Percentiles rank a stretch among this genome's conserved stretches.
Evolutionary conservation across 2,888 invertebrate genomes (phyloP).

Genomic region (Chrysolina oricalcia): DNA sequence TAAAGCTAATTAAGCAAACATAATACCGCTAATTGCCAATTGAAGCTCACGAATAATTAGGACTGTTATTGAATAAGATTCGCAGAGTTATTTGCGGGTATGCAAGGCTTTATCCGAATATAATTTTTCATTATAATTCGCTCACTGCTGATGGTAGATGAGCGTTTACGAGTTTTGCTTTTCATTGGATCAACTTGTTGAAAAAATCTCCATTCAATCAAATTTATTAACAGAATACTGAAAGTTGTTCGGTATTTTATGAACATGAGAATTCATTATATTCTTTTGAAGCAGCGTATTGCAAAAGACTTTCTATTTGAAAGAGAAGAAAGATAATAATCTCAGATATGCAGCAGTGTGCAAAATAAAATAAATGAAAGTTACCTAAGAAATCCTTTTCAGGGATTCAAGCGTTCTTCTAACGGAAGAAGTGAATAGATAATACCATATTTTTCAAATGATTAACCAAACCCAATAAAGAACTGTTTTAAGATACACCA

Average conservation of each 20-base stretch:
- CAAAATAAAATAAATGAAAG: no score
- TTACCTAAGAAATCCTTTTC: no score
- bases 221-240: background rate
- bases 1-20: conserved; percentile 55
- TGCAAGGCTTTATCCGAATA: background rate
- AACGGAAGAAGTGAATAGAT: no score
- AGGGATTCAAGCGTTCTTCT: no score
- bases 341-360: no score
- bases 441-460: no score
- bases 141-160: background rate
- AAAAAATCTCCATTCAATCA: background rate
- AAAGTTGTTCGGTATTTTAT: background rate
- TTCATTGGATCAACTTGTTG: background rate
- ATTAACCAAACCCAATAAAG: no score
- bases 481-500: no score
- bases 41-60: conserved; percentile 50
- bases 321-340: no score
- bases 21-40: conserved; percentile 59
- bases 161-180: background rate
- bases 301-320: no score
- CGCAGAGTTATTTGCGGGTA: background rate
- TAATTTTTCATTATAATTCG: background rate
- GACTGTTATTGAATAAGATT: conserved; percentile 38
- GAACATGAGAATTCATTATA: background rate
- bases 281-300: no score